Evolutionary conservation across 2,888 invertebrate species (phyloP), one percentile per base, ranked within the genome.

Genomic region (Tetanocera ferruginea): DNA sequence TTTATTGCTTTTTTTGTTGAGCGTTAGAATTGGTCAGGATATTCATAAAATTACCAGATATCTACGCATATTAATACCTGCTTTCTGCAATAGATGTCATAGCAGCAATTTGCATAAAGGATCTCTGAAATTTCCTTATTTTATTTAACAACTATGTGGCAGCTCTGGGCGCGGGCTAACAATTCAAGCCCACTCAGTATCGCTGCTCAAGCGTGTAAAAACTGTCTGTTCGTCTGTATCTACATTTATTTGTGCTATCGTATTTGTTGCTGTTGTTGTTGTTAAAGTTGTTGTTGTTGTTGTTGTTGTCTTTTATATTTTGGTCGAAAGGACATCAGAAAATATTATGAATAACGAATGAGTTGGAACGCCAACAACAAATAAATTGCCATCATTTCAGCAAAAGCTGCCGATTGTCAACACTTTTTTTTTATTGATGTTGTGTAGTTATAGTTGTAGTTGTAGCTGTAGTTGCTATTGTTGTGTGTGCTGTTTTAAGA

Each of bases 291-390:
- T 60, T 60, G 6, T 49, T 69, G 69, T 51, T 25, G 19, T 37
- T 25, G 49, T 49, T 67, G 51, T 51, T 25, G 28, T 37, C 25
- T 25, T 69, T 49, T 69, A 69, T 69, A 69, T 69, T 69, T 51
- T 51, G 69, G 51, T 51, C 9, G 51, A 69, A 69, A 69, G 69
- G 69, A 69, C 51, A 28, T 69, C 51, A 17, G 51, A 69, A 43
- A 69, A 51, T 69, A 69, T 69, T 69, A 69, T 69, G 69, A 69
- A 69, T 69, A 69, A 69, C 69, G 69, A 69, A 69, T 69, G 69
- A 69, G 69, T 69, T 51, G 69, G 49, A 51, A 67, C 57, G 23
- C n/a, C 67, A 37, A 60, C 60, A 49, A 69, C 69, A 51, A 51
- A 69, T 69, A 51, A 51, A 34, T 25, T 69, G 51, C 25, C 69